Evolutionary conservation across 1,140 invertebrate species (phyloP), one percentile per base, ranked within the genome.

Genomic region (Hyles vespertilio): DNA sequence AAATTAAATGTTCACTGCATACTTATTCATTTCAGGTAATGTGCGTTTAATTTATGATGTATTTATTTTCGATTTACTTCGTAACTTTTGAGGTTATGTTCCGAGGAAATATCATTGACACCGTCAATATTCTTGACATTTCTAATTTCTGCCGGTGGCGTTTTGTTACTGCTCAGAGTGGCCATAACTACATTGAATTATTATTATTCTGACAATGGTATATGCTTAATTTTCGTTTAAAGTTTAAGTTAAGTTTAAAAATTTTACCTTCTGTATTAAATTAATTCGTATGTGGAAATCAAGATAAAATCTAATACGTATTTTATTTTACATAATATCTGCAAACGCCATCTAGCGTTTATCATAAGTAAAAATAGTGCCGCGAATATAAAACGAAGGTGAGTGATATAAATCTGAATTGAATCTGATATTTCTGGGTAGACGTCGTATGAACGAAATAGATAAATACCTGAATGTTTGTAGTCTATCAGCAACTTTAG

Each of bases 401-500:
- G 22, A 22, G 22, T 22, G 2, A 22, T 22, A 22, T 1, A 22
- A 22, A 22, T 22, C 22, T 22, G 22, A 22, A 22, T 22, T 22
- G 22, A 22, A 22, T 22, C 22, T 22, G 22, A 22, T 22, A 22
- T 22, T 22, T 22, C 22, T 22, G 22, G 22, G 22, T 22, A 22
- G 22, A 22, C 22, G 22, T 22, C 22, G 22, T 22, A 22, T 22
- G 22, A 22, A 22, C 22, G 22, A 22, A 22, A 22, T 22, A 32
- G 10, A 45, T 59, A 47, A 56, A 68, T 78, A 92, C 92, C 92
- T 89, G 78, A 92, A 92, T 53, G 90, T 90, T 56, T 91, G 91
- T 3, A 89, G 77, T 75, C 89, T 91, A 50, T 92, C 91, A 32
- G 79, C 79, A 5, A 91, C 65, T 54, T 91, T 86, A 3, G 83